These are phyloP conservation scores for Sycophila texana DNA, from an alignment of 2,888 invertebrate genomes.

Conservation along the genomic window DNA sequence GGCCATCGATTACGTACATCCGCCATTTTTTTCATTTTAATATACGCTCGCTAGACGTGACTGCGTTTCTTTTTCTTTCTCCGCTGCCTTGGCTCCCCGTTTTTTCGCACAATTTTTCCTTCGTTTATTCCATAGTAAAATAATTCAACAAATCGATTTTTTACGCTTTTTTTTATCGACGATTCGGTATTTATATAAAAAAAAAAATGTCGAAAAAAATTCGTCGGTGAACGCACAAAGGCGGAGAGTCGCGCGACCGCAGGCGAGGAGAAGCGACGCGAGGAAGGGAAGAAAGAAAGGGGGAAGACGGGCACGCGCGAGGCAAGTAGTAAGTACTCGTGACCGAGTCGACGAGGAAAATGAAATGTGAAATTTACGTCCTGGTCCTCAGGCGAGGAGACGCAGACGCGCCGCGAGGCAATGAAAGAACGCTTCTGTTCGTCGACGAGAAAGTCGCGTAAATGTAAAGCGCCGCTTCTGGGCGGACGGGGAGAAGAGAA, in stretches of 20 bases:
- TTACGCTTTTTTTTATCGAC: not conserved
- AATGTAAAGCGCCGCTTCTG: conserved; percentile 4
- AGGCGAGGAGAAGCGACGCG: not conserved
- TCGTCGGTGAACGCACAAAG: not conserved
- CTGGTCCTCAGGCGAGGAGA: not conserved
- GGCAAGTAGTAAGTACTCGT: not conserved
- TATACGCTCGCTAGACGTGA: not conserved
- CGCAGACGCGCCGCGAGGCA: conserved; percentile 9
- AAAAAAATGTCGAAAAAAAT: not conserved
- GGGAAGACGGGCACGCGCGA: not conserved
- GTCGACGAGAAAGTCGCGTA: conserved; percentile 45
- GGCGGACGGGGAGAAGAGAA: not conserved
- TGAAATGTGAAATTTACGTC: conserved; percentile 42
- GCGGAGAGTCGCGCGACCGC: not conserved
- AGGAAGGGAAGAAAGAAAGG: conserved; percentile 29
- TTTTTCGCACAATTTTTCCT: too few species aligned
- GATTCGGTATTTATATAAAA: too few species aligned
- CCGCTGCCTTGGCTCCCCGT: too few species aligned
- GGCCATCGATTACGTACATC: conserved; percentile 32
- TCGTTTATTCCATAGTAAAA: too few species aligned
- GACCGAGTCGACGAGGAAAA: conserved; percentile 9
- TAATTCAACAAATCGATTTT: too few species aligned
- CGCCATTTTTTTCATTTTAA: conserved; percentile 18
- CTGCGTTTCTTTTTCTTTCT: not conserved
- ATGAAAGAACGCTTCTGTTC: conserved; percentile 34